Conservation (phyloP, 2,888 invertebrate genomes). For the Athetis lepigone region DNA sequence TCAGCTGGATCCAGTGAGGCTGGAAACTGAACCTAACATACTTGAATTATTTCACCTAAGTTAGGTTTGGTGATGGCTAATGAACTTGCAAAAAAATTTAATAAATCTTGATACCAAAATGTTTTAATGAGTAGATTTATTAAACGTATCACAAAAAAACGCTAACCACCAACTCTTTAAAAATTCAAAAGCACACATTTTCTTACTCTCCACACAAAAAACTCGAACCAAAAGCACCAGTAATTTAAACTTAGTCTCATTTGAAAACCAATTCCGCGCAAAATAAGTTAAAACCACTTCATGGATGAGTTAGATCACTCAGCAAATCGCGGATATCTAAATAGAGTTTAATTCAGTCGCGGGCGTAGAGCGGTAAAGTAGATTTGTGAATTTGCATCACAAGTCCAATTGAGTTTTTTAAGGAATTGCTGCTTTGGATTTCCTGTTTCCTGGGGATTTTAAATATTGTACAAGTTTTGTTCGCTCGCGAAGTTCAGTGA, state of each 20-base stretch:
- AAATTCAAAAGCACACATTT: neutral
- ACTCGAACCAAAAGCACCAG: slow-evolving; percentile 26
- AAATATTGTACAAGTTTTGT: slow-evolving; percentile 41
- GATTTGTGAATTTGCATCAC: slow-evolving; percentile 67
- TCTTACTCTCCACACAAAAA: slow-evolving; percentile 18
- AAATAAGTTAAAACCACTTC: slow-evolving; percentile 63
- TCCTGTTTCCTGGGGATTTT: slow-evolving; percentile 41
- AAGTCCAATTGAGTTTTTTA: slow-evolving; percentile 66
- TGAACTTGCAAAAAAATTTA: no score
- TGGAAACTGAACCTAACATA: no score
- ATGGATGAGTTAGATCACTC: slow-evolving; percentile 63
- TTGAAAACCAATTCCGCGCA: slow-evolving; percentile 57
- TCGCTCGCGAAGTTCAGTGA: slow-evolving; percentile 6
- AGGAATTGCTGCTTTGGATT: slow-evolving; percentile 53
- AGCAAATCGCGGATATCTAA: slow-evolving; percentile 66
- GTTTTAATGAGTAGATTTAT: no score
- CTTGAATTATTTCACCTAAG: no score
- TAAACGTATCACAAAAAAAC: neutral
- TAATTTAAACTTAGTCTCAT: slow-evolving; percentile 56
- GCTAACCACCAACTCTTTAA: neutral
- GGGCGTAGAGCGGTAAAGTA: slow-evolving; percentile 59
- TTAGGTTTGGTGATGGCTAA: no score
- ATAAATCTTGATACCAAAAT: no score
- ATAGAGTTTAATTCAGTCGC: slow-evolving; percentile 69
- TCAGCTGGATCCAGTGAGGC: no score